These are phyloP conservation scores for Catamblyrhynchus diadema DNA, from an alignment of 2,797 vertebrate species.

Conservation along the genomic window DNA sequence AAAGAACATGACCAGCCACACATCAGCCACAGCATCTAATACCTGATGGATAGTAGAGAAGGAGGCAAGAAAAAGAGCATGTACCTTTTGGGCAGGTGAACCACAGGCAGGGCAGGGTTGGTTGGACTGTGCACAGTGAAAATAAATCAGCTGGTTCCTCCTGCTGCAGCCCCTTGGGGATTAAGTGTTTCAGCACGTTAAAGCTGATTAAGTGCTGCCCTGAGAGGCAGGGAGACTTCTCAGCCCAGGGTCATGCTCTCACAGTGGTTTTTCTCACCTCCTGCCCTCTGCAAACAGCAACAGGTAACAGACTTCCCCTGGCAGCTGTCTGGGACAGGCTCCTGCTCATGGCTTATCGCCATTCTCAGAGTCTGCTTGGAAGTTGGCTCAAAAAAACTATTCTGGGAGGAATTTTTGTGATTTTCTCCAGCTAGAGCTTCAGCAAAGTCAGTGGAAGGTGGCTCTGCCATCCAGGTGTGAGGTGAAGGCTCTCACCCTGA, in stretches of 20 bases:
- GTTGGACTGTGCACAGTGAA: neutral
- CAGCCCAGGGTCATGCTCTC: neutral
- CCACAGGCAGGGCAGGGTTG: neutral
- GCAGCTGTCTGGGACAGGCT: neutral
- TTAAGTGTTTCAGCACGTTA: conserved; percentile 16
- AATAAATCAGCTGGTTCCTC: neutral
- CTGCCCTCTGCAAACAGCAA: neutral
- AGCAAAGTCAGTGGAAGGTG: neutral
- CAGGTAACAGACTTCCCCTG: neutral
- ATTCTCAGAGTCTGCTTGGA: neutral
- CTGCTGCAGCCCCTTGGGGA: neutral
- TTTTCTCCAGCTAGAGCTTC: neutral
- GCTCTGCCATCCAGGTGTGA: neutral
- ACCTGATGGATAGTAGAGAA: neutral
- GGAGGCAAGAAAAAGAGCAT: neutral
- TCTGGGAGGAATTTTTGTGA: neutral
- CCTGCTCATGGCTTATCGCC: neutral
- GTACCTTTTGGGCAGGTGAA: conserved; percentile 26
- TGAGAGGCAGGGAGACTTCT: neutral
- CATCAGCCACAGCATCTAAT: neutral
- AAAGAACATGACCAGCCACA: conserved; percentile 36
- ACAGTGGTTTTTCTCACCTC: neutral
- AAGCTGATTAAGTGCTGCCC: neutral
- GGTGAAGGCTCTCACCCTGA: neutral
- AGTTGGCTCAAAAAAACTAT: neutral